A percentile compares a stretch with the other conserved stretches of the same genome.
Evolutionary conservation across 2,113 vertebrate genomes (phyloP).

Genomic region (Elephas maximus): DNA sequence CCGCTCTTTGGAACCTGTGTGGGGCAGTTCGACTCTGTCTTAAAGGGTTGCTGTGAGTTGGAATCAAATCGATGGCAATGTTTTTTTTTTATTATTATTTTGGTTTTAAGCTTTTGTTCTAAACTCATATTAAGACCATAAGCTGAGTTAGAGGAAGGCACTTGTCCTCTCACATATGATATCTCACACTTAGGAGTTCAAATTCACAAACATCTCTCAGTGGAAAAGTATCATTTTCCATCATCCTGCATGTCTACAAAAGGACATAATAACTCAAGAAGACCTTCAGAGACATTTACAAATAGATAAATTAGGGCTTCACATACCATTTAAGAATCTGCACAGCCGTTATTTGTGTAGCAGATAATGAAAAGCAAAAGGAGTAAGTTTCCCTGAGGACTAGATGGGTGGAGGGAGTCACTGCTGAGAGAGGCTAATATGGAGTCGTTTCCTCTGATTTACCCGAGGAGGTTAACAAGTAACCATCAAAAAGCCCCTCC

Average conservation of each 20-base stretch:
- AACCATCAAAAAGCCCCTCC: background rate
- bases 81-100: too few species aligned
- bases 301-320: background rate
- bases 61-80: background rate
- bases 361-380: background rate
- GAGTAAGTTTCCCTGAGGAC: background rate
- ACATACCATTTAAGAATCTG: background rate
- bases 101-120: background rate
- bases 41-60: background rate
- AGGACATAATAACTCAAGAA: background rate
- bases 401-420: background rate
- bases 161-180: background rate
- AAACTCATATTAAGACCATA: background rate
- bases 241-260: background rate
- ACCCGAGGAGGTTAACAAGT: conserved; percentile 19
- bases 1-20: too few species aligned
- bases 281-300: background rate
- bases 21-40: too few species aligned
- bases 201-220: background rate
- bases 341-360: background rate
- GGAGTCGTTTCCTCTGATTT: background rate
- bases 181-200: background rate
- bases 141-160: background rate
- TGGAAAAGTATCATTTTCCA: background rate
- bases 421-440: background rate